These are phyloP conservation scores for Ischnura elegans DNA, from an alignment of 2,888 invertebrate species.

Conservation along the genomic window DNA sequence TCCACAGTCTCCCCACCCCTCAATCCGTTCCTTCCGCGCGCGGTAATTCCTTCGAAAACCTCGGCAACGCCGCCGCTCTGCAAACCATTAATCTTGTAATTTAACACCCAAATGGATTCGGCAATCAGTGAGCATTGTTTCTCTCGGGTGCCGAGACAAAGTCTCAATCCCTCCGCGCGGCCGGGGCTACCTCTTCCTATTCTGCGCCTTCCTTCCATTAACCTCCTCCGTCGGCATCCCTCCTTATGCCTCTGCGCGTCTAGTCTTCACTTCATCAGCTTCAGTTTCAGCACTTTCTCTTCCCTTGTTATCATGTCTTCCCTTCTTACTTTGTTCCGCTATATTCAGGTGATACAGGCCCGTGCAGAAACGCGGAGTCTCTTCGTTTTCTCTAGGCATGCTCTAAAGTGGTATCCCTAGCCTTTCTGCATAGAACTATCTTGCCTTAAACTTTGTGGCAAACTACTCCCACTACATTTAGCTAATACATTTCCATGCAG, in stretches of 20 bases:
- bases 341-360: no score
- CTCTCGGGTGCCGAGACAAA: background rate
- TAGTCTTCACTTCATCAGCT: background rate
- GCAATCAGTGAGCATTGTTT: slow-evolving; percentile 42
- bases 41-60: background rate
- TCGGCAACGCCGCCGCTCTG: background rate
- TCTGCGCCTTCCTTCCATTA: no score
- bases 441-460: no score
- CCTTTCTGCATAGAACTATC: no score
- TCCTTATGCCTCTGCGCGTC: background rate
- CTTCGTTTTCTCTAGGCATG: no score
- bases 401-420: no score
- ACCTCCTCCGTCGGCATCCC: background rate
- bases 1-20: background rate
- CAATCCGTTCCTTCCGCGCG: background rate
- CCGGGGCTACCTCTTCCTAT: background rate
- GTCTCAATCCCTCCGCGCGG: background rate
- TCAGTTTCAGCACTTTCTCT: background rate
- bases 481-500: no score
- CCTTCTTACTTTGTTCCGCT: no score
- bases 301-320: background rate
- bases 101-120: slow-evolving; percentile 44
- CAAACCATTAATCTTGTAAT: slow-evolving; percentile 26
- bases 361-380: no score
- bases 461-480: no score